A percentile compares a stretch with the other conserved stretches of the same genome.
Conservation (phyloP, 2,113 vertebrate species). For the Ptilonorhynchus violaceus region DNA sequence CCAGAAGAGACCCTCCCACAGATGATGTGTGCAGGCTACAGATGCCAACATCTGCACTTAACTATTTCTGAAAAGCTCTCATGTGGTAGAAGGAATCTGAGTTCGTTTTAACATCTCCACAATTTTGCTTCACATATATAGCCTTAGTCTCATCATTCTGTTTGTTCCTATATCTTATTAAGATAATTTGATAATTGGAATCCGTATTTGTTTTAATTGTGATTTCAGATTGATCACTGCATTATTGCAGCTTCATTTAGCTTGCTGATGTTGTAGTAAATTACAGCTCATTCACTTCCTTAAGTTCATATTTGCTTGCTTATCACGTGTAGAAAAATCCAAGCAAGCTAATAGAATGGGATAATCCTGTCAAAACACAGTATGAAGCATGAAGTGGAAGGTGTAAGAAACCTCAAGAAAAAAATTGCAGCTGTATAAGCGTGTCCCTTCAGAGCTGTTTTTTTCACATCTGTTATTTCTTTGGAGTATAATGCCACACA, state of each 20-base stretch:
- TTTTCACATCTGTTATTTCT: background rate
- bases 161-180: background rate
- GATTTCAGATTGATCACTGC: constrained; percentile 14
- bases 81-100: background rate
- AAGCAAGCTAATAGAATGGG: background rate
- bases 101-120: background rate
- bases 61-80: background rate
- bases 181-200: constrained; percentile 32
- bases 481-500: background rate
- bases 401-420: background rate
- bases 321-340: background rate
- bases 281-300: background rate
- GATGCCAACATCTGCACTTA: background rate
- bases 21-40: background rate
- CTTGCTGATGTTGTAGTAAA: constrained; percentile 18
- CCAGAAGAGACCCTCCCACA: background rate
- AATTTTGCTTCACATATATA: fast-evolving
- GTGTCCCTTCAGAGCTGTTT: fast-evolving
- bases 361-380: background rate
- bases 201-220: background rate
- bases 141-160: background rate
- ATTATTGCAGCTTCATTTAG: constrained; percentile 41
- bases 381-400: background rate
- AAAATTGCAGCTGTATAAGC: background rate
- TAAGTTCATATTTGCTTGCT: background rate